Percentiles rank a stretch among this genome's conserved stretches.
Conservation (phyloP, 2,888 invertebrate genomes). For the Eurytoma adleriae region DNA sequence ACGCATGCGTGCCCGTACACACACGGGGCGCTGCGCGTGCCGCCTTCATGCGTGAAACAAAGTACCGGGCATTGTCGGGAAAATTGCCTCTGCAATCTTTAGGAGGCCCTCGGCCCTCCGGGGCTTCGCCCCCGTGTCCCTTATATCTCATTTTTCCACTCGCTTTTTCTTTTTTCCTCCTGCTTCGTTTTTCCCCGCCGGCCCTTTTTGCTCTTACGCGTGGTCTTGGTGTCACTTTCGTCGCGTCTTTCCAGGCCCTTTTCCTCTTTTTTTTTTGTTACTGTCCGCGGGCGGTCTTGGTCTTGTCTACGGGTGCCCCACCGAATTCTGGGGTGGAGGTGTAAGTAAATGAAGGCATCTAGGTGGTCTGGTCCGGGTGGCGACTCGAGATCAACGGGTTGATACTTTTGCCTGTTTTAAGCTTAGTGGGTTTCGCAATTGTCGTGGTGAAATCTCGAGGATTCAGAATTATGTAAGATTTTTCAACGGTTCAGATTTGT, state of each 20-base stretch:
- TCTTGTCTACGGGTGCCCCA: too few relatives aligned
- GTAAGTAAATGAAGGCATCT: too few relatives aligned
- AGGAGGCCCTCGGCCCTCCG: slow-evolving; percentile 55
- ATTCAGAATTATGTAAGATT: too few relatives aligned
- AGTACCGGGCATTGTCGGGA: slow-evolving; percentile 65
- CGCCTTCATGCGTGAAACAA: slow-evolving; percentile 63
- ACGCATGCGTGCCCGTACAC: background rate
- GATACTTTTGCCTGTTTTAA: too few relatives aligned
- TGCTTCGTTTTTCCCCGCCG: background rate
- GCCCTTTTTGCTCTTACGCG: background rate
- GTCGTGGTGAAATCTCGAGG: too few relatives aligned
- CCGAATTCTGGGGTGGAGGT: too few relatives aligned
- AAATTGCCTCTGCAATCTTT: slow-evolving; percentile 69
- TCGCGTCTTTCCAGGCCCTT: background rate
- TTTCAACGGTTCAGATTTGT: too few relatives aligned
- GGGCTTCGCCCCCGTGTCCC: slow-evolving; percentile 3
- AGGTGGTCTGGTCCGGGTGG: too few relatives aligned
- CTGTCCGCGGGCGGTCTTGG: too few relatives aligned
- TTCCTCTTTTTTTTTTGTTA: background rate
- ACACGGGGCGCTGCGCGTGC: slow-evolving; percentile 41
- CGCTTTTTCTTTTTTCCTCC: background rate
- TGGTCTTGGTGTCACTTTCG: background rate
- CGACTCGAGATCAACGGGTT: too few relatives aligned
- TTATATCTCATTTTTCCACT: slow-evolving; percentile 33
- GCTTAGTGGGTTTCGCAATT: too few relatives aligned